Conservation (phyloP, 1,140 invertebrate species). For the Eueides isabella region DNA sequence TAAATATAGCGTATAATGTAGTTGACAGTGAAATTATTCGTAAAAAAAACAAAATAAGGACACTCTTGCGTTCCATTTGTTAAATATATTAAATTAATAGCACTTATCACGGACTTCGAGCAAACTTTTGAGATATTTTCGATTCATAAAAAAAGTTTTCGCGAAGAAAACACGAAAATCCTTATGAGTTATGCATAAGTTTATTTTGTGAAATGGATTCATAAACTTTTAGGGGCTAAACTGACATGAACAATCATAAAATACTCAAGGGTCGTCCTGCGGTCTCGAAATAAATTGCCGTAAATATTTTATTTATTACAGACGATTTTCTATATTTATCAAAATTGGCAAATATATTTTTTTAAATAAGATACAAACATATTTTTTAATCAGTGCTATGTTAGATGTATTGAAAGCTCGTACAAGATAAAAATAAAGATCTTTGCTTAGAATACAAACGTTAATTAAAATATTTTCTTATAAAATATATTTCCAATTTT, state of each 20-base stretch:
- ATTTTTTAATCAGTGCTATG: too few species aligned
- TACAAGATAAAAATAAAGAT: too few species aligned
- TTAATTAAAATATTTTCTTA: too few species aligned
- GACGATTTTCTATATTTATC: background rate
- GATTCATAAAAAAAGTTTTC: conserved; percentile 2
- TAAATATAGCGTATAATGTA: too few species aligned
- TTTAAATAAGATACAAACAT: background rate
- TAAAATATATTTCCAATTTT: too few species aligned
- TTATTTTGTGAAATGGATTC: conserved; percentile 15
- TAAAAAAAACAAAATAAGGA: background rate
- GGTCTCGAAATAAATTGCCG: background rate
- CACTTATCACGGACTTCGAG: background rate
- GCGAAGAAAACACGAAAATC: conserved; percentile 13
- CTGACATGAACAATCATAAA: conserved; percentile 14
- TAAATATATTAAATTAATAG: conserved; percentile 6
- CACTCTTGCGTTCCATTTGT: background rate
- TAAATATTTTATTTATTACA: background rate
- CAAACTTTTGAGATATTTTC: background rate
- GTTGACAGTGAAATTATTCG: too few species aligned
- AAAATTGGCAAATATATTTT: background rate
- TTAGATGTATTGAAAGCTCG: too few species aligned
- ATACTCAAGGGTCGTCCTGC: background rate
- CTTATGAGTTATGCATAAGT: conserved; percentile 17
- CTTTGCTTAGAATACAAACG: too few species aligned
- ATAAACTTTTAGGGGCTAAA: conserved; percentile 9